Evolutionary conservation across 2,888 invertebrate species (phyloP).

Genomic region (Agrochola lota): DNA sequence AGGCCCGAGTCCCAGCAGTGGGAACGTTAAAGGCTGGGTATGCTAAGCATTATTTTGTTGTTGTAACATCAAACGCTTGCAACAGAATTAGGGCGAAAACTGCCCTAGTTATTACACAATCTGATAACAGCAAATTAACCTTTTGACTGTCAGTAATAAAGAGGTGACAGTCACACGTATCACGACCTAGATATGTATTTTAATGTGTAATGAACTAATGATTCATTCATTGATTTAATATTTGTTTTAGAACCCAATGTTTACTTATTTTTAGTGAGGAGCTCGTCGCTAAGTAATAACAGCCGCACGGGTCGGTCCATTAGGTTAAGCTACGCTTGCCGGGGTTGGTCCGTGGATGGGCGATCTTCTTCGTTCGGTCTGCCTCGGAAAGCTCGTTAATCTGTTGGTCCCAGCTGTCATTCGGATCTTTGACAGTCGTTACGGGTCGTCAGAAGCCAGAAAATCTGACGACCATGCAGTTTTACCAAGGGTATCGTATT

Average conservation of each 20-base stretch:
- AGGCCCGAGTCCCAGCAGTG: not conserved
- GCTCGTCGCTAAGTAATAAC: too few species aligned
- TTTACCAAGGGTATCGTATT: not conserved
- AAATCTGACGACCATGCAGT: too few species aligned
- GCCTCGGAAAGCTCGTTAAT: too few species aligned
- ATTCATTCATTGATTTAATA: constrained; percentile 14
- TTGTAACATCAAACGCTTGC: not conserved
- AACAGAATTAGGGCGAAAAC: constrained; percentile 14
- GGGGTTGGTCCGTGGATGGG: too few species aligned
- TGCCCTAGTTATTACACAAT: constrained; percentile 25
- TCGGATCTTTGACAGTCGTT: too few species aligned
- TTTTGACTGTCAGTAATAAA: constrained; percentile 37
- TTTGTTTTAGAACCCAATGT: not conserved
- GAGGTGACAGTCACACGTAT: constrained; percentile 9
- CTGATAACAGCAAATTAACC: constrained; percentile 48
- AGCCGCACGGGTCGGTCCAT: too few species aligned
- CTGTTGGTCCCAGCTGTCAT: too few species aligned
- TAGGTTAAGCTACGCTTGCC: too few species aligned
- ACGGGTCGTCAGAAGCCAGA: too few species aligned
- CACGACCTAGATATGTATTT: constrained; percentile 26
- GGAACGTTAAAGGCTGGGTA: not conserved
- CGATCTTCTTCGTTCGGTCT: too few species aligned
- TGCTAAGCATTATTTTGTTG: not conserved
- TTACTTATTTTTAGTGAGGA: not conserved
- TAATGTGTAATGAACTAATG: not conserved